Evolutionary conservation across 2,113 vertebrate species (phyloP), one percentile per base, ranked within the genome.

Genomic region (Gnathonemus echidnorhynchus): DNA sequence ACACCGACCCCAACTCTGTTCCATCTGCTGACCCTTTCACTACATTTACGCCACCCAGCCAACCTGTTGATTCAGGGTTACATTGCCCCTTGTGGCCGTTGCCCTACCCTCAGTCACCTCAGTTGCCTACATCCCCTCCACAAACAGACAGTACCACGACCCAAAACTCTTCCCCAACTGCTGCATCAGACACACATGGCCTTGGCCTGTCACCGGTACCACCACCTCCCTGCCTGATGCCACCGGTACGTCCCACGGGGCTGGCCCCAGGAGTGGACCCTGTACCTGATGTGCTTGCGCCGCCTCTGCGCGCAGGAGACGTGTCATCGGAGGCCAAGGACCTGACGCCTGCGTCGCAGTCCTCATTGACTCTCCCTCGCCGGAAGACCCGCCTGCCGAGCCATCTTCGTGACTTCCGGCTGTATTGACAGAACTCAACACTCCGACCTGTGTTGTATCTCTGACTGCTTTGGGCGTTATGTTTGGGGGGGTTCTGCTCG

Each of bases 231-330:
- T 42, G 7, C 15, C 77, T 39, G 35, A 83, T 35, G 7, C 39
- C 1, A 5, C 11, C 15, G 3, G 4, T 42, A 83, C 17, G 1
- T 1, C 77, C 35, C 77, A 42, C 0, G 35, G 77, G 11, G 3
- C 13, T 19, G 17, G 77, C 35, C 17, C 35, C 77, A 2, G 13
- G 11, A 39, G 7, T 83, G 31, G 77, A 83, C 77, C 77, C 77
- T 42, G 35, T 11, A 19, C 35, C 35, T 42, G 19, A 13, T 5
- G 6, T 45, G 3, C 2, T 13, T 83, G 8, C 0, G 2, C 58
- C 8, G 0, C 24, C 58, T 1, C 24, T 2, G 6, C 6, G 6
- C 7, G 2, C 56, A n/a, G 2, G 6, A 2, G 56, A 24, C 0
- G 15, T 80, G 31, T 39, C 74, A 39, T 39, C 35, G 74, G 13